These are phyloP conservation scores for Dryobotodes eremita DNA, from an alignment of 2,888 invertebrate genomes.

Conservation along the genomic window DNA sequence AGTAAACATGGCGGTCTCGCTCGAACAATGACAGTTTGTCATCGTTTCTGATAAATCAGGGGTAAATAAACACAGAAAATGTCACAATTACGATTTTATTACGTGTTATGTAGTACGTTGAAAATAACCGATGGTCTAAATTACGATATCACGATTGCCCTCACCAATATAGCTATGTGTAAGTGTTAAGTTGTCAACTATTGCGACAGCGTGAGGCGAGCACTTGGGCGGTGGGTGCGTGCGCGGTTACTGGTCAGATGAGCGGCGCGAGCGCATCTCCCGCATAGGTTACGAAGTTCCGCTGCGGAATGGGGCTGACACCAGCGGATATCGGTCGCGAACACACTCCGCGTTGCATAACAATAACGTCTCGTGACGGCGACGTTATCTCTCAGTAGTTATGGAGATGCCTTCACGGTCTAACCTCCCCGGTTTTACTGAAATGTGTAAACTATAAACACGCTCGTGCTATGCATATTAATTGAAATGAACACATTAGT, in stretches of 20 bases:
- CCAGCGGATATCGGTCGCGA: conserved; percentile 74
- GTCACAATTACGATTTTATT: conserved; percentile 56
- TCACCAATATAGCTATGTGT: conserved; percentile 35
- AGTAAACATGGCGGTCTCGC: conserved; percentile 47
- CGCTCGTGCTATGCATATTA: conserved; percentile 49
- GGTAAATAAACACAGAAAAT: conserved; percentile 71
- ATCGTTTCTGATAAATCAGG: conserved; percentile 69
- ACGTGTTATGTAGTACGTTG: conserved; percentile 50
- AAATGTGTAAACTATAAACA: conserved; percentile 69
- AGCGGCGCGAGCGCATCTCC: conserved; percentile 61
- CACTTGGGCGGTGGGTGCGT: conserved; percentile 39
- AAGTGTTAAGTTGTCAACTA: conserved; percentile 56
- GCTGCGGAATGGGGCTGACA: conserved; percentile 67
- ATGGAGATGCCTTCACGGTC: conserved; percentile 84
- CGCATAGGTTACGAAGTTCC: conserved; percentile 72
- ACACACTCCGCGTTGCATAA: conserved; percentile 82
- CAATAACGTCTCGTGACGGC: conserved; percentile 86
- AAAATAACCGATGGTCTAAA: conserved; percentile 69
- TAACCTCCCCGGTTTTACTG: conserved; percentile 74
- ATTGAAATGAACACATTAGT: conserved; percentile 64
- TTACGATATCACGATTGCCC: conserved; percentile 69
- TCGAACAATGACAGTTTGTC: conserved; percentile 60
- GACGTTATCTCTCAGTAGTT: conserved; percentile 86
- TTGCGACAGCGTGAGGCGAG: conserved; percentile 18
- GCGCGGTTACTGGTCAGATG: conserved; percentile 24